Conservation (phyloP, 2,888 invertebrate species). For the Brachylomia viminalis region DNA sequence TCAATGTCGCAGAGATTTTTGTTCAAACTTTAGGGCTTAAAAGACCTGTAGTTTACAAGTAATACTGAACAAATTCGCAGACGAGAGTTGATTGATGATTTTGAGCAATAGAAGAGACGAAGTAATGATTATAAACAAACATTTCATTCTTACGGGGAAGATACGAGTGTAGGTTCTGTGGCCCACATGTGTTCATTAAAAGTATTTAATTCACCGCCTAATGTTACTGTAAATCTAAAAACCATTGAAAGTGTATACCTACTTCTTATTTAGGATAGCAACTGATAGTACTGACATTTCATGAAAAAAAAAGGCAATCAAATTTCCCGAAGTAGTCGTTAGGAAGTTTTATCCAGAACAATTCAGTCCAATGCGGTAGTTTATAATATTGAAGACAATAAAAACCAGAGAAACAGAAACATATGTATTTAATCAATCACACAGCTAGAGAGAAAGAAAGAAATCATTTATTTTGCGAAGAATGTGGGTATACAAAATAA, state of each 20-base stretch:
- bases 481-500: too few species aligned
- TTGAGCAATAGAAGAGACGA: background rate
- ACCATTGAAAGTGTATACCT: background rate
- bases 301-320: background rate
- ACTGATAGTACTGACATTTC: background rate
- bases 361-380: background rate
- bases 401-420: background rate
- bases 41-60: background rate
- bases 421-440: background rate
- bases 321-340: background rate
- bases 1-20: constrained; percentile 43
- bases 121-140: background rate
- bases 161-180: background rate
- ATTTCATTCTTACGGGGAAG: background rate
- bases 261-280: background rate
- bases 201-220: background rate
- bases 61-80: constrained; percentile 8
- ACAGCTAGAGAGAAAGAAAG: too few species aligned
- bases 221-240: background rate
- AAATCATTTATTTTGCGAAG: too few species aligned
- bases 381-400: background rate
- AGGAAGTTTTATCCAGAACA: background rate
- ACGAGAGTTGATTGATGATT: background rate
- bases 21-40: constrained; percentile 23
- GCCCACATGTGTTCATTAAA: background rate